Conservation (phyloP, 2,797 vertebrate species). For the Sebastes matsubarae region DNA sequence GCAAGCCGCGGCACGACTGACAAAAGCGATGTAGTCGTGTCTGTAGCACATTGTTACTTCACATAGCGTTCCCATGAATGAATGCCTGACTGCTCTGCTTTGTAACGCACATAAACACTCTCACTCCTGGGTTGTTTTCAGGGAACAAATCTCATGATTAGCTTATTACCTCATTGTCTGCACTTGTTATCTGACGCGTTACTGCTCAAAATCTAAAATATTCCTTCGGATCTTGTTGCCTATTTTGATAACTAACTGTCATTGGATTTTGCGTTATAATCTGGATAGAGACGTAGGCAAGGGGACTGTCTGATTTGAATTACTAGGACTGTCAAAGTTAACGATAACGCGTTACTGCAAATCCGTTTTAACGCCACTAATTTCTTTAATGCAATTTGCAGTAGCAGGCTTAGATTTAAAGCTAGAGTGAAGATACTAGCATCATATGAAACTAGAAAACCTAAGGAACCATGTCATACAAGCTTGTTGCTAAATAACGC, state of each 20-base stretch:
- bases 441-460: too few species aligned
- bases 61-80: neutral
- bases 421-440: too few species aligned
- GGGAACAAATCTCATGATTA: slow-evolving; percentile 8
- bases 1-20: slow-evolving; percentile 61
- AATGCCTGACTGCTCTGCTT: neutral
- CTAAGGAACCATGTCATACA: too few species aligned
- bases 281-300: neutral
- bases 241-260: slow-evolving; percentile 6
- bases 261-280: neutral
- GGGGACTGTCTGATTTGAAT: neutral
- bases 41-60: slow-evolving; percentile 17
- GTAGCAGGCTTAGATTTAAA: too few species aligned
- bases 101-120: neutral
- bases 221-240: slow-evolving; percentile 1
- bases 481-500: too few species aligned
- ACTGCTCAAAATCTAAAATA: neutral
- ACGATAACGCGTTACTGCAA: too few species aligned
- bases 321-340: too few species aligned
- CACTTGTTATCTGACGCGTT: neutral
- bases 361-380: too few species aligned
- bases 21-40: neutral
- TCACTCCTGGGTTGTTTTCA: slow-evolving; percentile 1
- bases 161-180: neutral
- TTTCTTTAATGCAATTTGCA: too few species aligned